Base-by-base conservation (phyloP, 2,113 vertebrate species). In the Protobothrops mucrosquamatus region DNA sequence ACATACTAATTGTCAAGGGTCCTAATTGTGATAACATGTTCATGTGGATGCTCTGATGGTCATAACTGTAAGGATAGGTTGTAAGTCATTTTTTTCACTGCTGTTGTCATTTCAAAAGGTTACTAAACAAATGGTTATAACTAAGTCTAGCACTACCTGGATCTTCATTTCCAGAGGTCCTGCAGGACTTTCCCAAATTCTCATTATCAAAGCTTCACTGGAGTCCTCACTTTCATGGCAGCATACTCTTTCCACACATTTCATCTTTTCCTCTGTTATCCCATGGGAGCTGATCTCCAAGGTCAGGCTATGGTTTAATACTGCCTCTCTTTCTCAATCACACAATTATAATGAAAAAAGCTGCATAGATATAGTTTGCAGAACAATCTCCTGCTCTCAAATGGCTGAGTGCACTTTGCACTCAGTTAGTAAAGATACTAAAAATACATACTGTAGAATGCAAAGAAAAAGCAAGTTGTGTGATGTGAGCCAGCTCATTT, bases 401-500 rank as follows among this genome's bases (percentile, higher is more conserved):
- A 86, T 29, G 92, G 91, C 91, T 94, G 93, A 93, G 94, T 22
- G 93, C 94, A 94, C 95, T 23, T 89, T 61, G 34, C 88, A 26
- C 12, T 59, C 48, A 55, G 39, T 74, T 29, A 87, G 10, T 57
- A 85, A 59, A 7, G 92, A 46, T 92, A 55, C 54, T 43, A 88
- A 85, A 81, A 89, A 81, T 52, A 87, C 43, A 48, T 3, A 43
- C 34, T 43, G 34, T 81, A 12, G 54, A 69, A 55, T 89, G 57
- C 85, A 93, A n/a, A 59, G 85, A 91, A 86, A 0, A 9, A 93
- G 74, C 4, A 88, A 59, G 69, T 3, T 59, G 93, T 57, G 88
- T 57, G 43, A 88, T 56, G 51, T 91, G 61, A 96, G 95, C 93
- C 89, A 56, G 56, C 94, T 95, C 88, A 93, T 94, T 95, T 94